Conservation (phyloP, 2,888 invertebrate genomes). For the Enchytraeus crypticus region DNA sequence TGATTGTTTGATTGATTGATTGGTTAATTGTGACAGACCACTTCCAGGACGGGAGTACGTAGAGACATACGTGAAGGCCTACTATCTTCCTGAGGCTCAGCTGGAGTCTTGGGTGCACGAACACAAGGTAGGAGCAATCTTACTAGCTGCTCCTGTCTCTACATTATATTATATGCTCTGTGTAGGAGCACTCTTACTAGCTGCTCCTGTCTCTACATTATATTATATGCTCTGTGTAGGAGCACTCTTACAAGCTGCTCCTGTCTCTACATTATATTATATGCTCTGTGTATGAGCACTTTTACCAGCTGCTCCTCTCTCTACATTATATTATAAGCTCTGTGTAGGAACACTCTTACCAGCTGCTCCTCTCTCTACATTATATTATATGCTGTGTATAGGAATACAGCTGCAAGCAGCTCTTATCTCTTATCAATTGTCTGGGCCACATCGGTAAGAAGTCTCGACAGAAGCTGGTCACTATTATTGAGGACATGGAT, state of each 20-base stretch:
- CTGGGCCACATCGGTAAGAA: conserved; percentile 81
- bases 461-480: conserved; percentile 67
- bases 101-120: conserved; percentile 81
- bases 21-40: conserved; percentile 52
- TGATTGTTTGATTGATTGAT: too few relatives aligned
- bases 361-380: too few relatives aligned
- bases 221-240: not conserved
- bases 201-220: not conserved
- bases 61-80: conserved; percentile 90
- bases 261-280: too few relatives aligned
- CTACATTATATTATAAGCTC: too few relatives aligned
- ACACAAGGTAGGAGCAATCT: conserved; percentile 58
- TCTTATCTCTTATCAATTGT: conserved; percentile 72
- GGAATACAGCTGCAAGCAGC: conserved; percentile 83
- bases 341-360: too few relatives aligned
- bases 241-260: too few relatives aligned
- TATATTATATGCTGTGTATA: too few relatives aligned
- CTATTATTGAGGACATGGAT: conserved; percentile 56
- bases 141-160: too few relatives aligned
- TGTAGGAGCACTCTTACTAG: too few relatives aligned
- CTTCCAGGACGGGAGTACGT: conserved; percentile 80
- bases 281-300: too few relatives aligned
- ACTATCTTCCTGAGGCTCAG: conserved; percentile 78
- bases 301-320: too few relatives aligned
- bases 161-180: not conserved